phyloP scores from a whole-genome alignment of 1,140 invertebrate genomes.

The Chrysopa pallens region DNA sequence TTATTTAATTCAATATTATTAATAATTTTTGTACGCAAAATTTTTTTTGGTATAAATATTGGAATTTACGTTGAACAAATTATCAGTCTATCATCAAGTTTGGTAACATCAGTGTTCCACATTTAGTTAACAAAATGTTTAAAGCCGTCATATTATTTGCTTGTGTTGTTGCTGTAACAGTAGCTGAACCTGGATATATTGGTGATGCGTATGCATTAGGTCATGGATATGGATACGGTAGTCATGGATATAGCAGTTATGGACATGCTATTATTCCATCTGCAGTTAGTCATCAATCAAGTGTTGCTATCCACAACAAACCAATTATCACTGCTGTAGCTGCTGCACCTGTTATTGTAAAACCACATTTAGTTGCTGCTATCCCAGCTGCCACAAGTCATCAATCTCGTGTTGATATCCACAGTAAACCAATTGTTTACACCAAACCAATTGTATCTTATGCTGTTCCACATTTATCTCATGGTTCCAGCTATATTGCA shows the following conservation, averaged over 20 bases:
- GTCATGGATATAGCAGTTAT: not conserved
- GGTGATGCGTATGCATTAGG: not conserved
- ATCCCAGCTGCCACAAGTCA: not conserved
- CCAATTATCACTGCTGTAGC: not conserved
- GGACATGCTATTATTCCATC: not conserved
- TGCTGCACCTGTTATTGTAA: not conserved
- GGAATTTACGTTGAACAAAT: no score
- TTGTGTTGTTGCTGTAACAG: constrained; percentile 23
- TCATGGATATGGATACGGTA: not conserved
- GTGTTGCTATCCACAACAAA: not conserved
- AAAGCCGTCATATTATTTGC: constrained; percentile 36
- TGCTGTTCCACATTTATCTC: constrained; percentile 1
- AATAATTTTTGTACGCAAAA: no score
- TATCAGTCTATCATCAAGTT: no score
- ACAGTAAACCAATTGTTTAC: not conserved
- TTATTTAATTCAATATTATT: no score
- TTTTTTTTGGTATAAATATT: no score
- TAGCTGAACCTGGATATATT: constrained; percentile 18
- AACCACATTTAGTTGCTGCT: not conserved
- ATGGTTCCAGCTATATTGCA: no score
- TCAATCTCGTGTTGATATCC: not conserved
- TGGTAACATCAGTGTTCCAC: no score
- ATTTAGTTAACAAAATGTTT: constrained; percentile 18
- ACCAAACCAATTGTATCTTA: constrained; percentile 5
- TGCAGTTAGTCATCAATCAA: not conserved